Evolutionary conservation across 2,113 vertebrate genomes (phyloP).

Genomic region (Macroglossus sobrinus): DNA sequence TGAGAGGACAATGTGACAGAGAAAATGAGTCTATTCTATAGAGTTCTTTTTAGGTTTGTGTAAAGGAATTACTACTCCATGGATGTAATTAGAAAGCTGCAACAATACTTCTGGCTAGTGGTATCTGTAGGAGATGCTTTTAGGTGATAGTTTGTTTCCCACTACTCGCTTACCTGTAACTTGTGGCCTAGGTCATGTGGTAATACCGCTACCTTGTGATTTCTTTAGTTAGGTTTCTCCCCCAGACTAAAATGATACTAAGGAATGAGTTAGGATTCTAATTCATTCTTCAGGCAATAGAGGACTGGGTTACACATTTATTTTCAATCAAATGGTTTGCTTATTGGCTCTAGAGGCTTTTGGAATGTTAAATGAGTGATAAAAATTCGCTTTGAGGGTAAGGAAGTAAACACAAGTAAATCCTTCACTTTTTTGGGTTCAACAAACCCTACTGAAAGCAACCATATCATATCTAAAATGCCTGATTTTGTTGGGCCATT

Average conservation of each 20-base stretch:
- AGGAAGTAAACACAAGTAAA: conserved; percentile 32
- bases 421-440: neutral
- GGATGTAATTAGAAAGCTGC: neutral
- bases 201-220: neutral
- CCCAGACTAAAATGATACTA: neutral
- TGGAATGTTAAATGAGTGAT: neutral
- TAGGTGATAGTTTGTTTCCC: neutral
- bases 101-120: neutral
- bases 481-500: neutral
- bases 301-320: neutral
- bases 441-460: neutral
- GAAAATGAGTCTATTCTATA: neutral
- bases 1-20: neutral
- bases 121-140: neutral
- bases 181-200: neutral
- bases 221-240: neutral
- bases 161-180: neutral
- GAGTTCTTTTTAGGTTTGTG: neutral
- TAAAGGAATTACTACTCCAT: neutral
- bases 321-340: conserved; percentile 13
- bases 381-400: conserved; percentile 27
- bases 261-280: conserved; percentile 3
- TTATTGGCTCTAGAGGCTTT: neutral
- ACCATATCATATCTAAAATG: neutral
- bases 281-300: neutral